These are phyloP conservation scores for Arctia plantaginis DNA, from an alignment of 2,888 invertebrate genomes.

Conservation along the genomic window DNA sequence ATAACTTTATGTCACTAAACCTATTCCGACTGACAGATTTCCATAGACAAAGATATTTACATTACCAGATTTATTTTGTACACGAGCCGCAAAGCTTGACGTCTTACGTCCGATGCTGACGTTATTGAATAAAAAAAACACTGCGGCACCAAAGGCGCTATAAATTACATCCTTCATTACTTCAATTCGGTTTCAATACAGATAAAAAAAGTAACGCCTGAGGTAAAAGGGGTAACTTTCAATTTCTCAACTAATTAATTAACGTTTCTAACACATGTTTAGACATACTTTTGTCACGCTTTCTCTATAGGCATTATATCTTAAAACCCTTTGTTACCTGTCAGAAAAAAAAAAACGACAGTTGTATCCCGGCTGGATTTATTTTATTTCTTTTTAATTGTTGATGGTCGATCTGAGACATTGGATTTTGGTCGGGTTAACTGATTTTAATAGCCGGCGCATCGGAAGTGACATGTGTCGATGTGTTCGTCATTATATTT, in stretches of 20 bases:
- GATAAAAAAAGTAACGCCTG: constrained; percentile 48
- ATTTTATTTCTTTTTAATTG: constrained; percentile 87
- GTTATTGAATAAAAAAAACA: constrained; percentile 37
- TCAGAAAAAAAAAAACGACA: constrained; percentile 71
- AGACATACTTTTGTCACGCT: constrained; percentile 81
- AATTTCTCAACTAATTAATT: constrained; percentile 83
- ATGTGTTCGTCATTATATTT: constrained; percentile 78
- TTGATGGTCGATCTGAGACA: constrained; percentile 72
- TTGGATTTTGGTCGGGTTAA: constrained; percentile 69
- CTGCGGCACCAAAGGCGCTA: constrained; percentile 46
- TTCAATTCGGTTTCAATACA: constrained; percentile 53
- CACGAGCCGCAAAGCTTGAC: constrained; percentile 25
- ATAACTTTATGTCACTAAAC: too few species aligned
- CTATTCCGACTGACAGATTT: background rate
- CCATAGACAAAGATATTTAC: background rate
- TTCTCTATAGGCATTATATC: constrained; percentile 78
- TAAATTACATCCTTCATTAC: constrained; percentile 55
- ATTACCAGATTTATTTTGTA: background rate
- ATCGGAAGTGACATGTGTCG: constrained; percentile 85
- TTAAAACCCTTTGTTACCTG: constrained; percentile 77
- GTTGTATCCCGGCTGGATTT: constrained; percentile 84
- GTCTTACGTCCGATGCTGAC: constrained; percentile 10
- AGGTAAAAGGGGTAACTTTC: constrained; percentile 78
- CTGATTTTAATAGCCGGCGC: constrained; percentile 72
- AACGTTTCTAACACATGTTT: constrained; percentile 83